Evolutionary conservation across 2,888 invertebrate species (phyloP), one percentile per base, ranked within the genome.

Genomic region (Amblyjoppa proteus): DNA sequence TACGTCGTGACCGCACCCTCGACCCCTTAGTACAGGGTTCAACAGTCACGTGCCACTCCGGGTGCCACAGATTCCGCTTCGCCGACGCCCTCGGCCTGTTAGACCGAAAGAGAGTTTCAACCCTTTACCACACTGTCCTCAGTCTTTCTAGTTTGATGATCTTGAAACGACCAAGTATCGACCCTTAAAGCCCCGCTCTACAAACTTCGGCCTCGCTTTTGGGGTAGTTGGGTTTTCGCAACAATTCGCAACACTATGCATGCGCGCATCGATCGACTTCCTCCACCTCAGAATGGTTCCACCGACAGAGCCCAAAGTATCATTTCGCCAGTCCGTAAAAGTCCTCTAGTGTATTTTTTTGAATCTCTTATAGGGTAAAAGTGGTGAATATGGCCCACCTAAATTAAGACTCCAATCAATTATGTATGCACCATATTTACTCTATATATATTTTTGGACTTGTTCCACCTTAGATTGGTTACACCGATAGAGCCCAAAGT

Each of bases 1-100:
- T 34, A 38, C 64, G 20, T 64, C 73, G 58, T 51, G 71, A 80
- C 79, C 73, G 79, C 79, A 80, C 79, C 71, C 73, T 71, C 61
- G 45, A 41, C 58, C 70, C 79, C 25, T 80, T 25, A 6, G 3
- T 41, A 20, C 2, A 66, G 79, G 79, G 71, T 80, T 80, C 79
- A 80, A 80, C 64, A 80, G 71, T 80, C 79, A 73, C 73, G 51
- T 66, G 71, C 64, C 61, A 49, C 51, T 25, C 56, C 58, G 69
- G 61, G 53, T 49, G 20, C 56, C 58, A 38, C 45, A n/a, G 61
- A 51, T 79, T 79, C 58, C 58, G 70, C 61, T 79, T 49, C 49
- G 58, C 51, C 64, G 38, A 28, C 58, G 38, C 73, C 71, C 66
- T 53, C 79, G 13, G 34, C 3, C 38, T 34, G 45, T 71, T 25